Evolutionary conservation across 2,113 vertebrate species (phyloP), one percentile per base, ranked within the genome.

Genomic region (Otis tarda): DNA sequence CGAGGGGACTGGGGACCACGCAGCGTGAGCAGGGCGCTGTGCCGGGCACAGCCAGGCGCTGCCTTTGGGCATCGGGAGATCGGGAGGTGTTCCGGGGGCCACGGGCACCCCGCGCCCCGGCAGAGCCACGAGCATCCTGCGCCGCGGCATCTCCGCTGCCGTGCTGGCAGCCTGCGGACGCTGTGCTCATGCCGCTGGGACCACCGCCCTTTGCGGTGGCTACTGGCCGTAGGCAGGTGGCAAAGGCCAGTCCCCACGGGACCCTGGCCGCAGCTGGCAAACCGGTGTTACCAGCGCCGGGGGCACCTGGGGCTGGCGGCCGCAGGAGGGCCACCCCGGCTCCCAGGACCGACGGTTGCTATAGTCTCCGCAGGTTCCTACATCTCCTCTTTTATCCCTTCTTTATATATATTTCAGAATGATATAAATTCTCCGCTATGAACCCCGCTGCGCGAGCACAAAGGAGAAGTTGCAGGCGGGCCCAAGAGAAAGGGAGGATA

Each of bases 401-500:
- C 94, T 96, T 95, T 96, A 90, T 88, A 92, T 94, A 63, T 95
- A 92, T 95, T 93, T 93, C 92, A 83, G 93, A 93, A 86, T 68
- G 71, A 95, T 96, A 95, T 94, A 94, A 96, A 96, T 86, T 96
- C 96, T 92, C 88, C 4, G 4, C 92, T 88, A 28, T 27, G 92
- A 89, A 13, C 90, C 96, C 96, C 0, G 43, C 96, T 78, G 95
- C 16, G 92, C 2, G 39, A 94, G 88, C 75, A 95, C 96, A 97
- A 97, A 96, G 73, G 93, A 90, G 88, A 85, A 93, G 93, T 96
- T 57, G 92, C 93, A 94, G 93, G 92, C 85, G 64, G 85, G 92
- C 94, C 93, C 56, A 35, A 92, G 94, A 96, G 96, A 96, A 96
- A 95, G 90, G 95, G 94, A 96, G 96, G 95, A 96, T 96, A 94